Percentiles rank a stretch among this genome's conserved stretches.
phyloP scores from a whole-genome alignment of 1,140 invertebrate genomes.

The Zaprionus capensis region DNA sequence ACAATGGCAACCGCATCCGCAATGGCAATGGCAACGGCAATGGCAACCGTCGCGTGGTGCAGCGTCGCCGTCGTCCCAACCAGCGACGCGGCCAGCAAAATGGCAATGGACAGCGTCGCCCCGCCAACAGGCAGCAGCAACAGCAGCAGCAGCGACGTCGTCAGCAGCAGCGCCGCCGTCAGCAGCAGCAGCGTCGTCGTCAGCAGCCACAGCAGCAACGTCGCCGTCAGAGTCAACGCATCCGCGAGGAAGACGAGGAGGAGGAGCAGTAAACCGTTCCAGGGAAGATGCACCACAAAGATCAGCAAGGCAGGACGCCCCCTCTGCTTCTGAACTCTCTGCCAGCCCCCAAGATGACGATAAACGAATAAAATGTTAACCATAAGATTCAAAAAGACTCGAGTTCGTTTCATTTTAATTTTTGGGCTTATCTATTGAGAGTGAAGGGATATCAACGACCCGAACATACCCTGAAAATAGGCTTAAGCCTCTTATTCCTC shows the following conservation, averaged over 20 bases:
- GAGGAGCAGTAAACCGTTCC: neutral
- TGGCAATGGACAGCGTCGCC: conserved; percentile 39
- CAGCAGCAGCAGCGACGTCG: conserved; percentile 47
- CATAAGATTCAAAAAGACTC: conserved; percentile 7
- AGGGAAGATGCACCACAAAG: neutral
- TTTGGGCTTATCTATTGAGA: too few species aligned
- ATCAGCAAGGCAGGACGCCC: too few species aligned
- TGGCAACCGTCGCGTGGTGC: conserved; percentile 44
- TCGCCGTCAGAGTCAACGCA: conserved; percentile 21
- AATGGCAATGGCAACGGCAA: conserved; percentile 25
- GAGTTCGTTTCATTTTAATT: neutral
- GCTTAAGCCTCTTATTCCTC: too few species aligned
- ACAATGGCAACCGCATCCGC: conserved; percentile 51
- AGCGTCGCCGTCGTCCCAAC: conserved; percentile 49
- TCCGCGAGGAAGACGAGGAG: conserved; percentile 34
- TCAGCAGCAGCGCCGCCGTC: conserved; percentile 48
- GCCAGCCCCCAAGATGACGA: neutral
- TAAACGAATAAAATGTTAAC: conserved; percentile 43
- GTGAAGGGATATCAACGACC: too few species aligned
- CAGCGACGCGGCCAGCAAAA: conserved; percentile 44
- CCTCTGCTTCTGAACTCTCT: neutral
- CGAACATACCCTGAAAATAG: too few species aligned
- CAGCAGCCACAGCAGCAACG: conserved; percentile 33
- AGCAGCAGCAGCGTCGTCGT: conserved; percentile 14
- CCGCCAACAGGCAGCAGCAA: conserved; percentile 43